Evolutionary conservation across 1,140 invertebrate genomes (phyloP).

Genomic region (Colletes gigas): DNA sequence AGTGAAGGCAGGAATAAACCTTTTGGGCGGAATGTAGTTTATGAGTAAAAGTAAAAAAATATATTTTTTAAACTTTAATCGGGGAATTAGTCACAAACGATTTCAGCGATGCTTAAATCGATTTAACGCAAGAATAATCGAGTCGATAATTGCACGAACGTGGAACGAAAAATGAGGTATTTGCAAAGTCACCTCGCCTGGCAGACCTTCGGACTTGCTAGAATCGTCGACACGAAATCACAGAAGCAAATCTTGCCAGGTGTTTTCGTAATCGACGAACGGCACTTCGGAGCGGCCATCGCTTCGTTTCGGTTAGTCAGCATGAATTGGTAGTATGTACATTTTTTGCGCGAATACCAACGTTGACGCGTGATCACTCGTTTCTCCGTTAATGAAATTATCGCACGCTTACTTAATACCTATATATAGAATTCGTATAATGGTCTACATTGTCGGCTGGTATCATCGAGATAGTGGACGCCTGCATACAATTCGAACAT

Average conservation of each 20-base stretch:
- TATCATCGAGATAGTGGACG: constrained; percentile 25
- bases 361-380: constrained; percentile 9
- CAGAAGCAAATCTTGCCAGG: constrained; percentile 5
- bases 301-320: background rate
- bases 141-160: no score
- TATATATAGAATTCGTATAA: constrained; percentile 68
- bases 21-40: no score
- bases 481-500: background rate
- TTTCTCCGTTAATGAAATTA: constrained; percentile 70
- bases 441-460: constrained; percentile 32
- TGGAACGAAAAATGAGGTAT: no score
- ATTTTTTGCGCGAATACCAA: background rate
- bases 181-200: no score
- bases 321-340: background rate
- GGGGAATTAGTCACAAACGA: no score
- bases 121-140: no score
- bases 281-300: background rate
- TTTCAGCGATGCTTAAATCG: no score
- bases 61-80: no score
- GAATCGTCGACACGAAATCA: background rate
- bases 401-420: constrained; percentile 68
- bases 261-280: background rate
- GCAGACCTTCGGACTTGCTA: background rate
- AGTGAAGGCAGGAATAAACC: no score
- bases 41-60: no score